Evolutionary conservation across 1,140 invertebrate species (phyloP).

Genomic region (Drosophila ercepeae): DNA sequence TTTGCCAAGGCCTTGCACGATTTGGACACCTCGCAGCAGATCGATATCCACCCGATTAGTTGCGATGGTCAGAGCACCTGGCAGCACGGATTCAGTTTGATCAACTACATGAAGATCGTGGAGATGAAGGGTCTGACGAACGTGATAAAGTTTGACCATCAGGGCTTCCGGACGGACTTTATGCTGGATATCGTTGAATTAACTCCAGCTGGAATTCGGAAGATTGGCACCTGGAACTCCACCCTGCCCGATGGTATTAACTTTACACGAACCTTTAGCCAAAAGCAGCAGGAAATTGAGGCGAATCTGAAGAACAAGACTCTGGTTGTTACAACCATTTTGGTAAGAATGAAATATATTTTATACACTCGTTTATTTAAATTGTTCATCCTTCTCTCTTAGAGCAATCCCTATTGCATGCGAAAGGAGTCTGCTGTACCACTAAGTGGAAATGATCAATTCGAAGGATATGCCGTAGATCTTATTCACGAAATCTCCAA

Average conservation of each 20-base stretch:
- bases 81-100: conserved; percentile 96
- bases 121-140: conserved; percentile 96
- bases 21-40: conserved; percentile 94
- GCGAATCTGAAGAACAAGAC: conserved; percentile 96
- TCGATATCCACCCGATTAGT: conserved; percentile 93
- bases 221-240: conserved; percentile 95
- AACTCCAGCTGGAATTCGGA: conserved; percentile 90
- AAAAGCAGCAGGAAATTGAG: conserved; percentile 92
- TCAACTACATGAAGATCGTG: conserved; percentile 99
- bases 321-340: conserved; percentile 94
- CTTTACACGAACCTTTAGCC: conserved; percentile 93
- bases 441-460: conserved; percentile 93
- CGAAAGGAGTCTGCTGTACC: conserved; percentile 91
- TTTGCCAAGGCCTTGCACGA: conserved; percentile 97
- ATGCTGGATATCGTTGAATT: conserved; percentile 95
- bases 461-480: conserved; percentile 94
- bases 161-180: conserved; percentile 96
- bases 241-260: conserved; percentile 91
- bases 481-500: conserved; percentile 94
- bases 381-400: conserved; percentile 12
- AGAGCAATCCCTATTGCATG: conserved; percentile 97
- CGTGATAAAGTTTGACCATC: conserved; percentile 96
- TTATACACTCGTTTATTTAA: background rate
- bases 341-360: conserved; percentile 86
- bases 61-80: conserved; percentile 96